Conservation (phyloP, 2,797 vertebrate species). For the Enoplosus armatus region DNA sequence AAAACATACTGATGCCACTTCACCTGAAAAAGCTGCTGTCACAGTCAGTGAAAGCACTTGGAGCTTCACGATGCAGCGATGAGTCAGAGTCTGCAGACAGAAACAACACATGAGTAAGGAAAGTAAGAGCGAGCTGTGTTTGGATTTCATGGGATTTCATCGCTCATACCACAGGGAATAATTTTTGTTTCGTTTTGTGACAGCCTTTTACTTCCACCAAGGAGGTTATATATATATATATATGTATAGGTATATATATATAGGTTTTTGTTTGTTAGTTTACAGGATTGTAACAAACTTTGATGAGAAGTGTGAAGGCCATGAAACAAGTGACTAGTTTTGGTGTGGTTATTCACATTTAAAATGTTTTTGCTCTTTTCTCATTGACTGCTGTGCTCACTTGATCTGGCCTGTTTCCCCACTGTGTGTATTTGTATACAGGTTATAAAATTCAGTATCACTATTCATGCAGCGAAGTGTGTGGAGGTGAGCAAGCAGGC, state of each 20-base stretch:
- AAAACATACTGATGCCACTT: constrained; percentile 12
- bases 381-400: not conserved
- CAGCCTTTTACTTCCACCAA: not conserved
- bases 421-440: not conserved
- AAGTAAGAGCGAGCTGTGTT: constrained; percentile 6
- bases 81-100: constrained; percentile 63
- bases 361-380: no score
- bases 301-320: not conserved
- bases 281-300: not conserved
- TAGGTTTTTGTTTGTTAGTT: not conserved
- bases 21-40: constrained; percentile 38
- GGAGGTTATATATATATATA: not conserved
- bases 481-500: no score
- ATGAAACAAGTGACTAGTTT: not conserved
- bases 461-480: no score
- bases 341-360: no score
- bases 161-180: not conserved
- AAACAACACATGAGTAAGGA: constrained; percentile 1
- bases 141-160: constrained; percentile 25
- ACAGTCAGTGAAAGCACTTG: constrained; percentile 43
- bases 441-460: no score
- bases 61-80: constrained; percentile 39
- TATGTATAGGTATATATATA: no score
- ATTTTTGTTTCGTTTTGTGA: no score
- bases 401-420: not conserved